A percentile compares a stretch with the other conserved stretches of the same genome.
These are phyloP conservation scores for Apeira syringaria DNA, from an alignment of 2,888 invertebrate species.

Conservation along the genomic window DNA sequence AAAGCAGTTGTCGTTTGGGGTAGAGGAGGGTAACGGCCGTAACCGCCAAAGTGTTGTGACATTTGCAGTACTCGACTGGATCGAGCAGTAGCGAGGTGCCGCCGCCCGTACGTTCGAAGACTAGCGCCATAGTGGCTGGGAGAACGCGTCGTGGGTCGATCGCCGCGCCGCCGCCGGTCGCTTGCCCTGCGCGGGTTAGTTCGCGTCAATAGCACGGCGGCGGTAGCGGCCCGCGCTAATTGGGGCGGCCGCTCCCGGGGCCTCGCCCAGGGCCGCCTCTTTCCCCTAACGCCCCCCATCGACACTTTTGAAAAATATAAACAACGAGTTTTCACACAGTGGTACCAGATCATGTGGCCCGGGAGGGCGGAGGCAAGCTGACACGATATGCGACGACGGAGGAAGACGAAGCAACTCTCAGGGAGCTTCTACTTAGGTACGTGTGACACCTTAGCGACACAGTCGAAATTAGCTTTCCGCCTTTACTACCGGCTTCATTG, in stretches of 20 bases:
- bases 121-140: background rate
- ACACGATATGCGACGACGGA: slow-evolving; percentile 92
- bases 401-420: slow-evolving; percentile 97
- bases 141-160: background rate
- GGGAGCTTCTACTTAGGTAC: slow-evolving; percentile 97
- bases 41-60: slow-evolving; percentile 2
- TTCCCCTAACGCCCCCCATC: slow-evolving; percentile 1
- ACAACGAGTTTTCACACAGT: slow-evolving; percentile 77
- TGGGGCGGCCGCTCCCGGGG: slow-evolving; percentile 6
- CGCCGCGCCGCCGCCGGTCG: slow-evolving; percentile 2
- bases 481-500: slow-evolving; percentile 71
- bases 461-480: slow-evolving; percentile 64
- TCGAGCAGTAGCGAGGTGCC: background rate
- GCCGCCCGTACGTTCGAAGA: background rate
- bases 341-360: slow-evolving; percentile 82
- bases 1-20: slow-evolving; percentile 9
- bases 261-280: background rate
- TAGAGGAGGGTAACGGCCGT: slow-evolving; percentile 2
- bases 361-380: slow-evolving; percentile 84
- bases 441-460: slow-evolving; percentile 63
- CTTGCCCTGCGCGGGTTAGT: slow-evolving; percentile 4
- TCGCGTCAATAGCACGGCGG: slow-evolving; percentile 7
- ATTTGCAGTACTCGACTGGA: background rate
- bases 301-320: slow-evolving; percentile 49
- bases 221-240: slow-evolving; percentile 2